These are phyloP conservation scores for Xylocampa areola DNA, from an alignment of 2,888 invertebrate species.

Conservation along the genomic window DNA sequence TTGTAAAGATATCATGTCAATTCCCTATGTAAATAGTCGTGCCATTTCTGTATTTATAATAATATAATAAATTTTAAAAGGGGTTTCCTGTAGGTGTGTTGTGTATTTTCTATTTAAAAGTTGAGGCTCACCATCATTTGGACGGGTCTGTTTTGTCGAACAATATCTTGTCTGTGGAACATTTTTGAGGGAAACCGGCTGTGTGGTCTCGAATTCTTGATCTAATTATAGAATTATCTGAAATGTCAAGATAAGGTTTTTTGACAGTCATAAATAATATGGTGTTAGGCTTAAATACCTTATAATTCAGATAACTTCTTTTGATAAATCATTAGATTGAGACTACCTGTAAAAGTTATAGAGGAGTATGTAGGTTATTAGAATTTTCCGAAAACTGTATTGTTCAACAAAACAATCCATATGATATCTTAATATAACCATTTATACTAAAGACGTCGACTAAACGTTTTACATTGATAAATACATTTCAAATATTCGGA, in stretches of 20 bases:
- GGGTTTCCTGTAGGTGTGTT: conserved; percentile 75
- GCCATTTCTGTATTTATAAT: conserved; percentile 83
- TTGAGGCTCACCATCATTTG: conserved; percentile 68
- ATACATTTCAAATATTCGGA: conserved; percentile 72
- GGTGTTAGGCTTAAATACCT: too few species aligned
- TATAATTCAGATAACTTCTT: not conserved
- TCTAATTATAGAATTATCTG: not conserved
- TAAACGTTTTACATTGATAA: conserved; percentile 56
- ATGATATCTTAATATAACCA: conserved; percentile 55
- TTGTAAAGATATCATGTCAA: conserved; percentile 83
- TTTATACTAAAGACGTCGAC: conserved; percentile 54
- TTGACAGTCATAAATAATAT: not conserved
- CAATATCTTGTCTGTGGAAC: not conserved
- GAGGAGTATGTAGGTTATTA: too few species aligned
- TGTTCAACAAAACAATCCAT: conserved; percentile 38
- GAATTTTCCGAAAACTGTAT: conserved; percentile 6
- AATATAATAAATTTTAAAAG: conserved; percentile 63
- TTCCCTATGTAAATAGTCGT: conserved; percentile 87
- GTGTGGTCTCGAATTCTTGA: not conserved
- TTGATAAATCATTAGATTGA: not conserved
- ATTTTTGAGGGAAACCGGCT: not conserved
- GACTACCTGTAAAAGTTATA: not conserved
- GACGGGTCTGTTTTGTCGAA: conserved; percentile 16
- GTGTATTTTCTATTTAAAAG: conserved; percentile 72
- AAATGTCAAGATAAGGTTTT: not conserved